Evolutionary conservation across 2,113 vertebrate species (phyloP), one percentile per base, ranked within the genome.

Genomic region (Lepisosteus oculatus): DNA sequence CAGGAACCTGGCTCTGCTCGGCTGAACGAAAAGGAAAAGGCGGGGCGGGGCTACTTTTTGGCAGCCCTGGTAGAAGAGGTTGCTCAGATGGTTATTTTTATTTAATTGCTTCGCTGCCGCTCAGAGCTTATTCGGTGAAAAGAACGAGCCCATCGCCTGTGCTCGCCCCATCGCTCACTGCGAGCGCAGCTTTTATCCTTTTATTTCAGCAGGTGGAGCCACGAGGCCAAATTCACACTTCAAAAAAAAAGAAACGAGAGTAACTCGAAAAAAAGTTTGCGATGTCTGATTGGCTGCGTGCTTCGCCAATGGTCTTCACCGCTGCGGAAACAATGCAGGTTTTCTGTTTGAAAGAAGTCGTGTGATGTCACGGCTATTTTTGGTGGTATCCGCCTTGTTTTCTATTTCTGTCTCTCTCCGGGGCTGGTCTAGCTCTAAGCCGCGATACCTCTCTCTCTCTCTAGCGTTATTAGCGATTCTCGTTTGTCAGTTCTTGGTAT

Each of bases 361-460:
- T 74, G 84, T 83, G 78, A 84, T 87, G 85, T 85, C 83, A 67
- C 77, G 76, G 79, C 87, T 92, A 92, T 92, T 92, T 92, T 89
- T 85, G 88, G 90, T 83, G 81, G 79, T 68, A 64, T 78, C 87
- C 90, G 88, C 90, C 90, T 83, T 6, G 74, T 80, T 74, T 77
- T 80, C 90, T 92, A 92, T 92, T 92, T 92, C 83, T 84, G 90
- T 89, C 87, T 43, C 72, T 56, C 65, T 57, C 67, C 42, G 71
- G 62, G 78, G 77, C 73, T 45, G 75, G 51, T 45, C 77, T 70
- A 78, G 78, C 76, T 59, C 56, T 70, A 80, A 85, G 82, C 86
- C 77, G 79, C 78, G 77, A 76, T 78, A 70, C 74, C 75, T 70
- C 75, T 59, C 54, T 78, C 79, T 78, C 67, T 66, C 56, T 76